These are phyloP conservation scores for Malaclemys terrapin DNA, from an alignment of 2,113 vertebrate species.

Conservation along the genomic window DNA sequence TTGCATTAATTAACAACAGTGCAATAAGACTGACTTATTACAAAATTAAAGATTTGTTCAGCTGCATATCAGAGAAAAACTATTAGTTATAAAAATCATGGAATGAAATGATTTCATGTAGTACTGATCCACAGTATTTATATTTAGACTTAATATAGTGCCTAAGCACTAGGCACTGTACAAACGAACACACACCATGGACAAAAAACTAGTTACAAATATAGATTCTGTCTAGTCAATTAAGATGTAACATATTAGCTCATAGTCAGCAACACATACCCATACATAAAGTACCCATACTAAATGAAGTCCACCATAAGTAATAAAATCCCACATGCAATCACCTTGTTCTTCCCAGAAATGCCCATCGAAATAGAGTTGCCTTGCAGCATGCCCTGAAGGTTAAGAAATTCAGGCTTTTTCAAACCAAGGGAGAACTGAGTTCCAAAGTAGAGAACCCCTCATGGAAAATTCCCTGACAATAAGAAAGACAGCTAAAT, in stretches of 20 bases:
- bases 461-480: background rate
- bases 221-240: background rate
- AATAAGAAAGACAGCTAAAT: background rate
- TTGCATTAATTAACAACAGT: background rate
- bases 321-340: background rate
- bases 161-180: background rate
- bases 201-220: background rate
- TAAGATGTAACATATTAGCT: background rate
- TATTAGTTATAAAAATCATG: slow-evolving; percentile 3
- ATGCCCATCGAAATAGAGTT: background rate
- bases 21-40: background rate
- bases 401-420: background rate
- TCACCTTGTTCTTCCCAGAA: background rate
- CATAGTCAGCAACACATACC: background rate
- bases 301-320: background rate
- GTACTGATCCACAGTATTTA: background rate
- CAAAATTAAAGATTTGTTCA: background rate
- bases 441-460: slow-evolving; percentile 28
- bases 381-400: background rate
- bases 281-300: background rate
- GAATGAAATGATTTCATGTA: background rate
- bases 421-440: rapidly evolving
- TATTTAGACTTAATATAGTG: slow-evolving; percentile 14
- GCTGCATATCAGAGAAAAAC: background rate
- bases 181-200: background rate